Evolutionary conservation across 2,888 invertebrate species (phyloP).

Genomic region (Andrena camellia): DNA sequence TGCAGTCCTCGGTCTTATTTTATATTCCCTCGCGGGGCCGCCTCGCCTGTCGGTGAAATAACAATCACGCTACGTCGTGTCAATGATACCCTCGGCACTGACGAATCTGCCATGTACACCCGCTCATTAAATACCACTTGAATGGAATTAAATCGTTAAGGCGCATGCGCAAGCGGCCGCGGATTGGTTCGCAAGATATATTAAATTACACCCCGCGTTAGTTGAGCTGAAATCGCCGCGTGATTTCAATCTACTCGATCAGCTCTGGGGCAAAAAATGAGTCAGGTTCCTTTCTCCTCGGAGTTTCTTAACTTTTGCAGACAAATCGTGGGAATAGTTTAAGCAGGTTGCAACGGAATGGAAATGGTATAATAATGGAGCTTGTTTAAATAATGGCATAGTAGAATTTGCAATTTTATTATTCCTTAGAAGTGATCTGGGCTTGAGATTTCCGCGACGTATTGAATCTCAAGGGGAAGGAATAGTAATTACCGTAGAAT

Average conservation of each 20-base stretch:
- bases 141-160: conserved; percentile 1
- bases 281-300: no score
- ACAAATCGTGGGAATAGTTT: no score
- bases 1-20: background rate
- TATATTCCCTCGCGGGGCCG: background rate
- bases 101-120: background rate
- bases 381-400: no score
- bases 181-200: background rate
- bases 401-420: background rate
- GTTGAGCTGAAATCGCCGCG: no score
- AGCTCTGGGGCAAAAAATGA: no score
- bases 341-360: no score
- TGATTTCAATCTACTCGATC: no score
- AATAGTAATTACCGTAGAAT: conserved; percentile 5
- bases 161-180: no score
- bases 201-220: conserved; percentile 1
- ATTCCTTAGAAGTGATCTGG: conserved; percentile 3
- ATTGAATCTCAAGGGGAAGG: background rate
- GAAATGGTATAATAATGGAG: no score
- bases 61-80: background rate
- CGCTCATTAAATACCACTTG: no score
- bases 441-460: background rate
- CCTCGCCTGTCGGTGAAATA: background rate
- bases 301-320: no score
- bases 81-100: conserved; percentile 3